Evolutionary conservation across 2,797 vertebrate genomes (phyloP), one percentile per base, ranked within the genome.

Genomic region (Sebastes aleutianus): DNA sequence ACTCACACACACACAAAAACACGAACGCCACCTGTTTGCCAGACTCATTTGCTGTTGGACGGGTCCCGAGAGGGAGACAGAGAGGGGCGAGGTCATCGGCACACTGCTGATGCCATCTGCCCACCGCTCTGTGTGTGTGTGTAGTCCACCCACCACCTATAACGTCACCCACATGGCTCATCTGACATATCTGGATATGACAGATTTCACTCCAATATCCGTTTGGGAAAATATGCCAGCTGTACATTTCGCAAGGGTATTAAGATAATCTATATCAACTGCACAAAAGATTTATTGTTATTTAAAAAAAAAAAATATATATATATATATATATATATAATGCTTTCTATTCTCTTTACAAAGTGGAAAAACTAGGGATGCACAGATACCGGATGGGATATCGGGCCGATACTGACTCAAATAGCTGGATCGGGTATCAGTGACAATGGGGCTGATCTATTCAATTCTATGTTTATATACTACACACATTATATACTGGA

Each of bases 71-170:
- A 85, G 91, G 83, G 61, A 86, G 74, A 73, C 73, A 11, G 66
- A 76, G 58, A 76, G 69, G 79, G 82, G 74, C 43, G 81, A 90
- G 87, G 89, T 85, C 88, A 22, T 75, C 81, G 58, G 64, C 80
- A 79, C 74, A 54, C 84, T 84, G 87, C 82, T 65, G 70, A 61
- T 24, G 82, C 93, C 93, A 93, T 93, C 93, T 94, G 93, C 86
- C 87, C 80, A 75, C 26, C 54, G 4, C 67, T 73, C 29, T 75
- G 67, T 63, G 76, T 78, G 78, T 61, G 58, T 63, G 72, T 76
- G 75, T 63, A 10, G 43, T 72, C 63, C 62, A 78, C 56, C 57
- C 67, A 67, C 65, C 43, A 83, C 79, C 78, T 65, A 68, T 43
- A 58, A 78, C 64, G 39, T 77, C 80, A 79, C 81, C 77, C 86